Evolutionary conservation across 2,888 invertebrate species (phyloP), one percentile per base, ranked within the genome.

Genomic region (Lagria hirta): DNA sequence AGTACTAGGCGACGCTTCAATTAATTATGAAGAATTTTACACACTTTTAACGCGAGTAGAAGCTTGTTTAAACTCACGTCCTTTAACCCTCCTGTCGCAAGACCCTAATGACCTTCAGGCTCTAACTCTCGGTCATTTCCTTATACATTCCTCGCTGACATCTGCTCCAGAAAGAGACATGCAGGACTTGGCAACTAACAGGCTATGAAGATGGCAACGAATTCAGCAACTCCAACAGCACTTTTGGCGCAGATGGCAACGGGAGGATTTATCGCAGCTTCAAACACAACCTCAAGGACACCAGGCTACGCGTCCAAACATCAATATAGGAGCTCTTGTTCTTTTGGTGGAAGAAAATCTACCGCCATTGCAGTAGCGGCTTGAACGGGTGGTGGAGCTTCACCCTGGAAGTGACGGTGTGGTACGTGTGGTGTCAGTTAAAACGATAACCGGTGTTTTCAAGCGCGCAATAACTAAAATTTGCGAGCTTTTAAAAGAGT

Each of bases 121-220:
- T n/a, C n/a, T n/a, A n/a, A n/a, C n/a, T n/a, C n/a, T n/a, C n/a
- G 51, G 43, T 7, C 61, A 61, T 33, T 60, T 64, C 29, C 46
- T 61, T 1, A 54, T 60, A 27, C 51, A 54, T 16, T 26, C 34
- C 8, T 12, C 54, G 23, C 22, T 58, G 4, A 51, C 59, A 46
- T 7, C 50, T 6, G 7, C 51, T 8, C 49, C 45, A 2, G 48
- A 52, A 23, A 40, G 36, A 0, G 36, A 55, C 15, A 7, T 58
- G 3, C 13, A 17, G 0, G 35, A 52, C 3, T 5, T 44, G 1
- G 27, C 32, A 3, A 10, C 33, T 2, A 53, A 53, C 22, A 37
- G 46, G 2, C 34, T 59, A 3, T 20, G 22, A 4, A 29, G 54
- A 3, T 63, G 47, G 47, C 55, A 65, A 29, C 23, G 28, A 1